Evolutionary conservation across 2,888 invertebrate species (phyloP), one percentile per base, ranked within the genome.

Genomic region (Thera obeliscata): DNA sequence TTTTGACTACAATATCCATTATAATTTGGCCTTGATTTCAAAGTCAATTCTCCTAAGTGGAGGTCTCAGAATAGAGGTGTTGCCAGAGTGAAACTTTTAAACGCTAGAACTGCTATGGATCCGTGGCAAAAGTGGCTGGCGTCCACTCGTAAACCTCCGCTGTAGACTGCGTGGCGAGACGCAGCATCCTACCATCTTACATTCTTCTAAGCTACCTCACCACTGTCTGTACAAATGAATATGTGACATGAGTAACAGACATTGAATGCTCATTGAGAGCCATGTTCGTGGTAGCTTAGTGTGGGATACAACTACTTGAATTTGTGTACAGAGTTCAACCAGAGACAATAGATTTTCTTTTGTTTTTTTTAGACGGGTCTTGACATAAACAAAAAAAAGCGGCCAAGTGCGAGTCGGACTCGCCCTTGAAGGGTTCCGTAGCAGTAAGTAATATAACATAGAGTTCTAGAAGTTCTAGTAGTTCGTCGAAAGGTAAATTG

Each of bases 141-240:
- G 87, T 81, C 79, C 82, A 90, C 77, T 91, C 91, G 90, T 93
- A 91, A 93, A 92, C 82, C 86, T 84, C 84, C 87, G 85, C 72
- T 83, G 92, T 87, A 93, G 93, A 93, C 93, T 91, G 93, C 93
- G 91, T 93, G 93, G 93, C 93, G 93, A 88, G 90, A 85, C 88
- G 83, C 80, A 80, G 77, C 78, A 76, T 76, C 70, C 75, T 79
- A 74, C 81, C 72, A 70, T 74, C 75, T 75, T 73, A 77, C 80
- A 78, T 79, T 81, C 74, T 78, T 77, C 76, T 62, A 61, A 65
- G 58, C 68, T 61, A 64, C 64, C 36, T 60, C 60, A 66, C 48
- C 52, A 33, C 48, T 41, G 62, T 22, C 36, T 62, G 38, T 49
- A 41, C 35, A 48, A 59, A 50, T 56, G 48, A 36, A 49, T 35